Evolutionary conservation across 2,797 vertebrate species (phyloP).

Genomic region (Eulemur albifrons): DNA sequence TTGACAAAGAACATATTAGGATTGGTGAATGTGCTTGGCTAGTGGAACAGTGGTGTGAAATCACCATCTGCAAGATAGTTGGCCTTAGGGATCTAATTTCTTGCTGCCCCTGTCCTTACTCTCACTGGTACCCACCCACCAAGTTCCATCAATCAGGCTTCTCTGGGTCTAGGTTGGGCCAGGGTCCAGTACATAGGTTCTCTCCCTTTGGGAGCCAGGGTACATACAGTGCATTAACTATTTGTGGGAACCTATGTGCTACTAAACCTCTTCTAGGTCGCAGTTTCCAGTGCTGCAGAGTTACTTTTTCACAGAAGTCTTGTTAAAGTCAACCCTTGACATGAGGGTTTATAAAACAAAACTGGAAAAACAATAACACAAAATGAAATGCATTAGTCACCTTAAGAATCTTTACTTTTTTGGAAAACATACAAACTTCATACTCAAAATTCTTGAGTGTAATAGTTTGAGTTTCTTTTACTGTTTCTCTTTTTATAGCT

Average conservation of each 20-base stretch:
- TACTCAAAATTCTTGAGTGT: slow-evolving; percentile 21
- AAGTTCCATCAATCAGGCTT: neutral
- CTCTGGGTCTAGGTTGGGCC: neutral
- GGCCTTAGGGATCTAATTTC: neutral
- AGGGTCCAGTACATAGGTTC: neutral
- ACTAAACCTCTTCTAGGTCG: neutral
- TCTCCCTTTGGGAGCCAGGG: neutral
- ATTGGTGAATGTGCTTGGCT: neutral
- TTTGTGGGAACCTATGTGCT: neutral
- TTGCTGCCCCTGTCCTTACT: neutral
- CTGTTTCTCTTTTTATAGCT: neutral
- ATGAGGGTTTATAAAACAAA: neutral
- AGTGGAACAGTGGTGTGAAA: neutral
- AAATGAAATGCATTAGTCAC: neutral
- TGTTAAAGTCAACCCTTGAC: neutral
- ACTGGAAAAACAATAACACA: neutral
- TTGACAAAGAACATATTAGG: neutral
- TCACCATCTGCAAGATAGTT: neutral
- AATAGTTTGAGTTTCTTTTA: neutral
- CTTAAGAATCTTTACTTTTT: slow-evolving; percentile 16
- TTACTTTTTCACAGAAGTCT: neutral
- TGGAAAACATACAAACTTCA: neutral
- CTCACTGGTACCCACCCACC: neutral
- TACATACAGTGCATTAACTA: neutral
- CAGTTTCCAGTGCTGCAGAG: neutral